Evolutionary conservation across 2,888 invertebrate genomes (phyloP).

Genomic region (Epinotia nisella): DNA sequence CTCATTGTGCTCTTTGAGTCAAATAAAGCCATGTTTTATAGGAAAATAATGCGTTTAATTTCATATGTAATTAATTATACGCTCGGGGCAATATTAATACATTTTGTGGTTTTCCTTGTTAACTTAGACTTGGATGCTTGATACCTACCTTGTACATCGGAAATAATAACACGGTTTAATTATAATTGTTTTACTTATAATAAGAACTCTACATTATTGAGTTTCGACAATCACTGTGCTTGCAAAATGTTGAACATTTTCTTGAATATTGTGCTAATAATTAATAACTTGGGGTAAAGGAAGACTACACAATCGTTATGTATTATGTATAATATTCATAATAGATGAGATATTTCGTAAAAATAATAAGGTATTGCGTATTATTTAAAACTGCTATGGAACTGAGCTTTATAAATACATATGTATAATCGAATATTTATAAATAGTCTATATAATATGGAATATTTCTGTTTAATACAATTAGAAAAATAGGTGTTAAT

Average conservation of each 20-base stretch:
- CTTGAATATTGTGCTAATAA: constrained; percentile 32
- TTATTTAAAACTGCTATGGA: constrained; percentile 2
- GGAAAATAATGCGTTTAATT: constrained; percentile 5
- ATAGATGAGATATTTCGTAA: background rate
- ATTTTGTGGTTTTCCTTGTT: constrained; percentile 20
- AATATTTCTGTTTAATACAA: constrained; percentile 48
- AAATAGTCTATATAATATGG: constrained; percentile 36
- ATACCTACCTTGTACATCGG: background rate
- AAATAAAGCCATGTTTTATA: constrained; percentile 11
- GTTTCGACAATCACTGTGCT: constrained; percentile 41
- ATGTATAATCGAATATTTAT: constrained; percentile 18
- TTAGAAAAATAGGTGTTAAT: constrained; percentile 60
- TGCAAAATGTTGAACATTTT: constrained; percentile 39
- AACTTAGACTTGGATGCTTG: background rate
- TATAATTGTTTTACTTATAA: constrained; percentile 33
- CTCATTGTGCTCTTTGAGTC: constrained; percentile 8
- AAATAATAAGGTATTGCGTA: constrained; percentile 16
- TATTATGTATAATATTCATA: constrained; percentile 15
- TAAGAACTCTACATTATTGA: constrained; percentile 39
- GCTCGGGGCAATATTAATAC: background rate
- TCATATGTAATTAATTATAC: background rate
- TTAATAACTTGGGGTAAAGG: constrained; percentile 55
- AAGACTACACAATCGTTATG: constrained; percentile 63
- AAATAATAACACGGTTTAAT: constrained; percentile 20
- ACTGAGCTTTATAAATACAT: background rate